These are phyloP conservation scores for Perca flavescens DNA, from an alignment of 2,113 vertebrate species.

Conservation along the genomic window DNA sequence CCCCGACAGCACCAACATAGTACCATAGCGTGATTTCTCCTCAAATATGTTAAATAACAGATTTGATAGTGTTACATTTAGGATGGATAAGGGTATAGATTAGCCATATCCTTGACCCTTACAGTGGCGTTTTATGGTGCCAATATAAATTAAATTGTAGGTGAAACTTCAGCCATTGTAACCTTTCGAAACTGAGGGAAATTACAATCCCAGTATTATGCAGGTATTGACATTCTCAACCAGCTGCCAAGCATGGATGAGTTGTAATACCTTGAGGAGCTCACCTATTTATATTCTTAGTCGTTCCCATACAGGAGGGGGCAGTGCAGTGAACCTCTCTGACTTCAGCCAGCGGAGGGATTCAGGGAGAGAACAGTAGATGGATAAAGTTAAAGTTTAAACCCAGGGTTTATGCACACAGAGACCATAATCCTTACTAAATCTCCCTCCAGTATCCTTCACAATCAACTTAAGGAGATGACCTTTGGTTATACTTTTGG, in stretches of 20 bases:
- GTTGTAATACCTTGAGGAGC: conserved; percentile 72
- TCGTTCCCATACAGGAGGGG: conserved; percentile 72
- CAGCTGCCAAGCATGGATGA: conserved; percentile 63
- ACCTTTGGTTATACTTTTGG: conserved; percentile 59
- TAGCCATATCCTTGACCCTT: conserved; percentile 19
- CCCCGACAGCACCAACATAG: background rate
- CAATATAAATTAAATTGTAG: conserved; percentile 41
- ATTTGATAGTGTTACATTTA: background rate
- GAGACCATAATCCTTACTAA: conserved; percentile 68
- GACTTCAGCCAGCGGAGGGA: conserved; percentile 66
- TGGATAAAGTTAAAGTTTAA: conserved; percentile 77
- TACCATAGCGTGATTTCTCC: background rate
- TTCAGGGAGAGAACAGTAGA: conserved; percentile 61
- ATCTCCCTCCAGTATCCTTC: conserved; percentile 63
- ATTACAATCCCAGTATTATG: conserved; percentile 61
- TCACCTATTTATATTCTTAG: conserved; percentile 78
- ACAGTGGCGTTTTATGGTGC: conserved; percentile 1
- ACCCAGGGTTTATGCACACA: conserved; percentile 64
- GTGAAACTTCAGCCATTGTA: conserved; percentile 46
- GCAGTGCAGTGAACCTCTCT: conserved; percentile 72
- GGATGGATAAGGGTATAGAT: conserved; percentile 22
- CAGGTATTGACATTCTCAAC: conserved; percentile 75
- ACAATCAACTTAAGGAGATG: conserved; percentile 58
- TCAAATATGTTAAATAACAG: conserved; percentile 20
- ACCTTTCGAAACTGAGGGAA: conserved; percentile 66